Base-by-base conservation (phyloP, 2,888 invertebrate species). In the Standfussiana lucernea region DNA sequence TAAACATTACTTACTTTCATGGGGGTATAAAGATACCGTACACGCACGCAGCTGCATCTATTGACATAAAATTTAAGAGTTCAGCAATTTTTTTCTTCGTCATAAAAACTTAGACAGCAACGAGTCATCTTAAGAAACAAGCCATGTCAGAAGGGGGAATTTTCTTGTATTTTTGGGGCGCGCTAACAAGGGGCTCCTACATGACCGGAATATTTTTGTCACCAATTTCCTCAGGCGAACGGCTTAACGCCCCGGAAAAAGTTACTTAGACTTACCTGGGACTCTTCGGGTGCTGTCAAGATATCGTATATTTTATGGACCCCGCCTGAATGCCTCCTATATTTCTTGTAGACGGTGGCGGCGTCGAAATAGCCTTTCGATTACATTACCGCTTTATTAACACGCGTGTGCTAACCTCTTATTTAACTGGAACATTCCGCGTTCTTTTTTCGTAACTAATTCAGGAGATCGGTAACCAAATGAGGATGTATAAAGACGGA, bases 191-290 rank as follows among this genome's bases (percentile, higher is more conserved):
- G 93, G 93, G 91, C 90, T 86, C 84, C 91, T 94, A 95, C 96
- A 96, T 95, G 96, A 96, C 94, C 93, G 93, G 96, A 96, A 96
- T 96, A 96, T 95, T 95, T 95, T 94, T 93, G 94, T 94, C 95
- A 93, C 93, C 94, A 95, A 95, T 95, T 95, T 95, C 93, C 94
- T 93, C 92, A 92, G 93, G 92, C 92, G 93, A 94, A 94, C 92
- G 94, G 94, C 94, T 96, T 95, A 95, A 93, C 93, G 89, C 92
- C 85, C 91, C 92, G 90, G 91, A 93, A 93, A 94, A 95, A 94
- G 93, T 95, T 94, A 93, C 94, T 93, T 92, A 93, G 93, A 93
- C 92, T 93, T 94, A 95, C 94, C 94, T 94, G 93, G 90, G 91
- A 89, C 91, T 93, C 90, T 91, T 91, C 77, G 88, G 85, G 87